These are phyloP conservation scores for Setophaga kirtlandii DNA, from an alignment of 2,113 vertebrate species.

Conservation along the genomic window DNA sequence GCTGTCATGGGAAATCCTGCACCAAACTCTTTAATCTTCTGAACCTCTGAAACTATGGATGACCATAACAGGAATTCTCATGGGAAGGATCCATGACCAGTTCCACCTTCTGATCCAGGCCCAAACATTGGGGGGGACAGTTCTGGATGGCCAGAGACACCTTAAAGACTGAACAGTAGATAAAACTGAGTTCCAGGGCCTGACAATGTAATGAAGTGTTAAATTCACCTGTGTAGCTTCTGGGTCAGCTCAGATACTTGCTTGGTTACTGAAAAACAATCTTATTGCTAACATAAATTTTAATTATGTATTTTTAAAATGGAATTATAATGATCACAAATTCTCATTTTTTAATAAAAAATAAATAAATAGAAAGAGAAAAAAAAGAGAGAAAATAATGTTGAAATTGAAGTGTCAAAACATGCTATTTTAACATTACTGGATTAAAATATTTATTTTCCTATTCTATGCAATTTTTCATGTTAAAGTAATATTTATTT, in stretches of 20 bases:
- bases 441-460: neutral
- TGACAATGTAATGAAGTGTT: neutral
- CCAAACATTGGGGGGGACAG: neutral
- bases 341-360: neutral
- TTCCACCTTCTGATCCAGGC: neutral
- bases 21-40: neutral
- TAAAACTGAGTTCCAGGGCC: neutral
- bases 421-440: accelerated
- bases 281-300: neutral
- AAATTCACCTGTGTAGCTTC: neutral
- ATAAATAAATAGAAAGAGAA: neutral
- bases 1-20: neutral
- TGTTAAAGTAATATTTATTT: neutral
- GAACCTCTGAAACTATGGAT: neutral
- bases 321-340: neutral
- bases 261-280: neutral
- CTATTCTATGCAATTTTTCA: neutral
- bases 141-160: neutral
- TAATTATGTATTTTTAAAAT: neutral
- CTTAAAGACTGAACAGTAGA: neutral
- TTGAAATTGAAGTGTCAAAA: neutral
- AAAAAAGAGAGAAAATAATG: neutral
- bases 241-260: neutral
- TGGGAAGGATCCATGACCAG: neutral
- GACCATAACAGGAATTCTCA: neutral